phyloP scores from a whole-genome alignment of 2,888 invertebrate genomes.

The Agrochola lota region DNA sequence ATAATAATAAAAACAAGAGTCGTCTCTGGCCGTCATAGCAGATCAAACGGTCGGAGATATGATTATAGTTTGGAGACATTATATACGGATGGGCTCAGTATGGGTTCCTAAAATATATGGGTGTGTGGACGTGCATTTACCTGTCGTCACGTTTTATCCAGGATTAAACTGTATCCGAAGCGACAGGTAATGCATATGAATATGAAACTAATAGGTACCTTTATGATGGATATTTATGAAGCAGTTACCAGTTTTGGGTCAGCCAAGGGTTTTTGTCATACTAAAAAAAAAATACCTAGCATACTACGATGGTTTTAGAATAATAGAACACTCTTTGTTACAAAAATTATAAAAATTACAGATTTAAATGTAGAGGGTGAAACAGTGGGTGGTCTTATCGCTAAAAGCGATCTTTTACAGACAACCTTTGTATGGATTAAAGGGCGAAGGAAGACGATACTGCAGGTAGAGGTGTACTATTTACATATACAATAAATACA shows the following conservation, averaged over 20 bases:
- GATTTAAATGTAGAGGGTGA: too few species aligned
- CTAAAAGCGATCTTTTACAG: too few species aligned
- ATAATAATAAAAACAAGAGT: not conserved
- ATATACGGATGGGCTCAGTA: constrained; percentile 3
- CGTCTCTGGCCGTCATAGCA: not conserved
- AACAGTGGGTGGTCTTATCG: too few species aligned
- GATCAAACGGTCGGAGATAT: not conserved
- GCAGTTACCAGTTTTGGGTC: constrained; percentile 3
- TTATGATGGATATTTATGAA: constrained; percentile 11
- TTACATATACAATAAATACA: too few species aligned
- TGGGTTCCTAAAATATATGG: constrained; percentile 20
- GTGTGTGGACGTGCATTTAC: constrained; percentile 33
- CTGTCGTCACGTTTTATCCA: constrained; percentile 50
- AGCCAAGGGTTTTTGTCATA: not conserved
- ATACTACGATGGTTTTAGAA: not conserved
- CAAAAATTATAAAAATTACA: too few species aligned
- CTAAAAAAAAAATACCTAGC: not conserved
- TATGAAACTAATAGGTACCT: constrained; percentile 48
- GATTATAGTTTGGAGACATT: not conserved
- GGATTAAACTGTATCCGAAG: constrained; percentile 56
- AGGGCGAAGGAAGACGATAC: too few species aligned
- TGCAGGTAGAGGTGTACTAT: too few species aligned
- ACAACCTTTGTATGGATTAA: too few species aligned
- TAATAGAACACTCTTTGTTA: too few species aligned
- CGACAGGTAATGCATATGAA: constrained; percentile 69